Conservation (phyloP, 2,797 vertebrate species). For the Malacoraja senta region DNA sequence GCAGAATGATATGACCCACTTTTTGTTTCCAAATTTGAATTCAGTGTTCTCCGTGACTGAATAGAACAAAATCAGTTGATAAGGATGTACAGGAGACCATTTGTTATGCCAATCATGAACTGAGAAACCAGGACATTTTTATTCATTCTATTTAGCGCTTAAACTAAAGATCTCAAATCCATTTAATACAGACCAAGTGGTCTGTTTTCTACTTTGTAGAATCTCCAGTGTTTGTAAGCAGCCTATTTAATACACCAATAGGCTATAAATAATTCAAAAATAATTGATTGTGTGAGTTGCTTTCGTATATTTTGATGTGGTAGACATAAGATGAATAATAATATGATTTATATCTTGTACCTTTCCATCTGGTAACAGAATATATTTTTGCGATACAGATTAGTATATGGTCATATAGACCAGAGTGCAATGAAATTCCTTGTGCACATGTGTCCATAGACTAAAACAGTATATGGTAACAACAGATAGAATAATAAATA, state of each 20-base stretch:
- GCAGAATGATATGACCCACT: neutral
- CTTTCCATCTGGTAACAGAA: neutral
- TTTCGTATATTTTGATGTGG: neutral
- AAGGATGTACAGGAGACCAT: neutral
- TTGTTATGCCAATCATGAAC: neutral
- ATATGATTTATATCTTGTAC: neutral
- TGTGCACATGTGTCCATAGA: no score
- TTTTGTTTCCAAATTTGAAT: slow-evolving; percentile 19
- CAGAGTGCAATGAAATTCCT: no score
- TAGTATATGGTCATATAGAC: no score
- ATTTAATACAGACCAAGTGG: neutral
- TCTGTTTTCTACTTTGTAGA: neutral
- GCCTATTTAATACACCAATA: neutral
- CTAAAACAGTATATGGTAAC: no score
- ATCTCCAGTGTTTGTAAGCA: neutral
- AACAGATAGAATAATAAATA: no score
- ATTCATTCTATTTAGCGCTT: neutral
- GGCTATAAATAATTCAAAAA: neutral
- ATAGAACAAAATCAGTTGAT: neutral
- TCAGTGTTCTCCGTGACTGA: neutral
- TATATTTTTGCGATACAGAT: neutral
- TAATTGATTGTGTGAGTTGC: neutral
- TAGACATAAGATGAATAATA: neutral
- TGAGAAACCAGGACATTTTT: neutral
- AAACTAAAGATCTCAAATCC: neutral